Evolutionary conservation across 2,113 vertebrate genomes (phyloP).

Genomic region (Galeopterus variegatus): DNA sequence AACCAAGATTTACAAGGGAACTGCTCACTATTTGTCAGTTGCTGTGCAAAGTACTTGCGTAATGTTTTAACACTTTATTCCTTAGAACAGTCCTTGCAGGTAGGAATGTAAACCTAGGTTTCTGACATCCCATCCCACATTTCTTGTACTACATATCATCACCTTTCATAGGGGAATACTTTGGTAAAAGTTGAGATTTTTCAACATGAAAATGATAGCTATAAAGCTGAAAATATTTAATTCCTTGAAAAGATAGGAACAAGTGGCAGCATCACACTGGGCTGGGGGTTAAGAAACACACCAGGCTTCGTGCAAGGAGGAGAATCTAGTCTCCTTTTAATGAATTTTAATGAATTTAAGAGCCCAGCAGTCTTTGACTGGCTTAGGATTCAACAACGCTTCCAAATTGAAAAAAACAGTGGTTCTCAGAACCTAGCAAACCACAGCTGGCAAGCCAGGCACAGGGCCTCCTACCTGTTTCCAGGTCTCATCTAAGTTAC

Average conservation of each 20-base stretch:
- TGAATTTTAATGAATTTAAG: not conserved
- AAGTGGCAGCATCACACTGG: not conserved
- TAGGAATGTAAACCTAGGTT: not conserved
- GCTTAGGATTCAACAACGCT: not conserved
- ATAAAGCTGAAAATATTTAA: not conserved
- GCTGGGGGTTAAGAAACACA: not conserved
- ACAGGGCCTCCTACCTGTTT: not conserved
- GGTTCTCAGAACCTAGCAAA: not conserved
- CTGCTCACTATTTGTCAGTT: not conserved
- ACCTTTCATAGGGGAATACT: not conserved
- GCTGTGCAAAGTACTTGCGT: not conserved
- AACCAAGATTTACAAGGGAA: not conserved
- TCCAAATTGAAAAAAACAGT: not conserved
- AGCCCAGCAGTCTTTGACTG: not conserved
- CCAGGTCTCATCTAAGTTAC: not conserved
- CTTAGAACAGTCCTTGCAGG: not conserved
- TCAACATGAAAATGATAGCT: not conserved
- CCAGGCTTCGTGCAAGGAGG: not conserved
- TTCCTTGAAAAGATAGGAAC: not conserved
- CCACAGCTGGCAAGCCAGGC: fast-evolving
- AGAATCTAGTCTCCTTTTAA: not conserved
- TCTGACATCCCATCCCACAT: not conserved
- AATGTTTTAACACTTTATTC: not conserved
- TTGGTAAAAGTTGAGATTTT: not conserved
- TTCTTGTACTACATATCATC: not conserved